Base-by-base conservation (phyloP, 2,888 invertebrate genomes). In the Leucania comma region DNA sequence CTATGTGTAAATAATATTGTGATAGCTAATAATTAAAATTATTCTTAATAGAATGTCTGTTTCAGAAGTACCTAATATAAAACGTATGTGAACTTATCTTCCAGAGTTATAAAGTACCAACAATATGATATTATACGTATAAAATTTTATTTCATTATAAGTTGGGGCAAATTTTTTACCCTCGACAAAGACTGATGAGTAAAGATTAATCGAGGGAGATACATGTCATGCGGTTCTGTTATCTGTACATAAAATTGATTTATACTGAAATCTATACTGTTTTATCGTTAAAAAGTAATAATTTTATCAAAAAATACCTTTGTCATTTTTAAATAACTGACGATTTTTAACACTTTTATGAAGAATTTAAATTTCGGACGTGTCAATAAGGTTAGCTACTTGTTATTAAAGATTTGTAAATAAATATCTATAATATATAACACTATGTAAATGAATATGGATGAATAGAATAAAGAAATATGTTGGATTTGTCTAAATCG, bases 161-260 rank as follows among this genome's bases (percentile, higher is more conserved):
- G 85, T 90, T 85, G 86, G 86, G 89, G 87, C 77, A 82, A 86
- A 85, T 87, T 81, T 85, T 88, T 88, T 89, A 91, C 88, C 86
- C 90, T 92, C 91, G 86, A 83, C 87, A 91, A 94, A 95, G 95
- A 95, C 95, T 95, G 95, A 95, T 87, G 89, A 89, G 84, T 85
- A 86, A 88, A 74, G 75, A 79, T 86, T 87, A 82, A 83, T 79
- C 69, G 78, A 75, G 81, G 72, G 77, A 80, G 75, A 57, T 79
- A 78, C 79, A 79, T 80, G 81, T 80, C 80, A 74, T 75, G 68
- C 63, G 75, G 77, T 82, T 80, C 72, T 72, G 78, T 80, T 83
- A 72, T 70, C 78, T 87, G 75, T 87, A 82, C 66, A 86, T 85
- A 87, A 78, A 73, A 80, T 70, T 71, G 56, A 68, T 64, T 68